Base-by-base conservation (phyloP, 2,888 invertebrate species). In the Eupithecia tripunctaria region DNA sequence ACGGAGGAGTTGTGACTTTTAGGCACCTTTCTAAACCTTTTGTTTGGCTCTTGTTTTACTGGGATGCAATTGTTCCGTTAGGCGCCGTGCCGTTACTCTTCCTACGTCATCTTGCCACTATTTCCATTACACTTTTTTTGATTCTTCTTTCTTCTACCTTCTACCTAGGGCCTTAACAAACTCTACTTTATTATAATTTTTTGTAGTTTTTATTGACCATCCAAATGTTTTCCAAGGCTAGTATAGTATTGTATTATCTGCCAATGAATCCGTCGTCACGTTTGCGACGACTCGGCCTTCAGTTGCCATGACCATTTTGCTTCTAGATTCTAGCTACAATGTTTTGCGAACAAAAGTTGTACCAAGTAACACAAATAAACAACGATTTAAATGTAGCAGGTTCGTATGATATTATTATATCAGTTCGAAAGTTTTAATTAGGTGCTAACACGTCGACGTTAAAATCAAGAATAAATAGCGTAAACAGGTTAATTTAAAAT, bases 401-500 rank as follows among this genome's bases (percentile, higher is more conserved):
- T 56, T 21, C 51, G 21, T 4, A 51, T 12, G n/a, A 56, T 5
- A n/a, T n/a, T n/a, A n/a, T n/a, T n/a, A 10, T 21, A 25, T 56
- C 56, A 56, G 56, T 25, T 12, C 56, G 14, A 43, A 43, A 21
- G 51, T 10, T 10, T 10, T 51, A 21, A 21, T 21, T 25, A 25
- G 21, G 12, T 56, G n/a, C 25, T 56, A 25, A 5, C 12, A 56
- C 56, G 21, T 25, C 25, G 8, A 56, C 12, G 12, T 56, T 25
- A 56, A 56, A 25, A 56, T 25, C 14, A 56, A 56, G 56, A 56
- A 56, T 25, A 56, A 56, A 25, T 56, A 1, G 25, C 25, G 12
- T 29, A 60, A 60, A 60, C 27, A 60, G 15, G 29, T 60, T 29
- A 27, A 29, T 27, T 60, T 29, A 18, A 77, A 64, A 74, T 76